phyloP scores from a whole-genome alignment of 2,797 vertebrate genomes.

The Phrynocephalus guinanensis region DNA sequence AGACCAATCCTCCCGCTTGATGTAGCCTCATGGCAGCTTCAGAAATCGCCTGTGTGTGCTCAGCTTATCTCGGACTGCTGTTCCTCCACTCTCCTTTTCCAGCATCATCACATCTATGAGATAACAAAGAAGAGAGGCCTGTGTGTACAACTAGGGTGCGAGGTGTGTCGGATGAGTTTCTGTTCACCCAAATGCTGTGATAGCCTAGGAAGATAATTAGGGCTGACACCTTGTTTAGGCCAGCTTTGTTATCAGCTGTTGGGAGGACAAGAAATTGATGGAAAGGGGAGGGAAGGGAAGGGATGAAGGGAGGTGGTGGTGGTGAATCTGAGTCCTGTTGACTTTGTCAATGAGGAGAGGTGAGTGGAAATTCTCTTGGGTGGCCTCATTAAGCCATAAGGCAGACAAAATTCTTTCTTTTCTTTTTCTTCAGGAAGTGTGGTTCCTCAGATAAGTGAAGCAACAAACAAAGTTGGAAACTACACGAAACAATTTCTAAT shows the following conservation, averaged over 20 bases:
- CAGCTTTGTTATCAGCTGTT: background rate
- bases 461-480: rapidly evolving
- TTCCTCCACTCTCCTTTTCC: conserved; percentile 40
- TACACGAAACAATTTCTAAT: background rate
- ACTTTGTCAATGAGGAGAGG: conserved; percentile 31
- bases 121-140: conserved; percentile 12
- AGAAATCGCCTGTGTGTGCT: conserved; percentile 30
- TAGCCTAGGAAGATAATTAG: conserved; percentile 33
- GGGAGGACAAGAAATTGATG: conserved; percentile 43
- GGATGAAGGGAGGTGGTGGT: background rate
- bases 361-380: conserved; percentile 49
- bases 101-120: conserved; percentile 54
- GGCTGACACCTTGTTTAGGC: conserved; percentile 16
- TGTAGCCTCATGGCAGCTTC: conserved; percentile 38
- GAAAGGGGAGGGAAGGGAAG: conserved; percentile 51
- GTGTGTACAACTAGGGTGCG: background rate
- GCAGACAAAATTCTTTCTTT: background rate
- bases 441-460: conserved; percentile 7
- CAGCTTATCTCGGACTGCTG: conserved; percentile 34
- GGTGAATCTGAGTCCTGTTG: background rate
- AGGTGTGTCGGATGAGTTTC: conserved; percentile 10
- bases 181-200: conserved; percentile 8
- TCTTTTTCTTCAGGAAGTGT: background rate
- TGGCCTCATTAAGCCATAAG: conserved; percentile 43
- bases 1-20: conserved; percentile 27